Conservation (phyloP, 1,140 invertebrate species). For the Drosophila obscura region DNA sequence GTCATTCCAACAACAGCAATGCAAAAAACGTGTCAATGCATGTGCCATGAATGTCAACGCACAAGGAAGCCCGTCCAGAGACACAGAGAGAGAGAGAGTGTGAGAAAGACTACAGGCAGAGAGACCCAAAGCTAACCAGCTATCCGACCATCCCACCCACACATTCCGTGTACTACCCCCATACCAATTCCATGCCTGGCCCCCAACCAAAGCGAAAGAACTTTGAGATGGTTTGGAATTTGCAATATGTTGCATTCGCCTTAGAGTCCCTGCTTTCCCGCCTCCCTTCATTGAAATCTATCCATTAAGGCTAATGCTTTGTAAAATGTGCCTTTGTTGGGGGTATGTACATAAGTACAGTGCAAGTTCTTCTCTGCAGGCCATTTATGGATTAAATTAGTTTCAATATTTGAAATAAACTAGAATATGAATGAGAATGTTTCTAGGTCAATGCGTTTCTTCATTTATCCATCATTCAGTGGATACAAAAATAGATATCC, state of each 20-base stretch:
- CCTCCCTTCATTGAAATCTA: neutral
- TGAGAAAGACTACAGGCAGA: neutral
- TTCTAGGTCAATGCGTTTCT: neutral
- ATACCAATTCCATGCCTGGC: too few species aligned
- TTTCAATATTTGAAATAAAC: neutral
- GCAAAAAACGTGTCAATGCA: constrained; percentile 51
- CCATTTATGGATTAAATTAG: constrained; percentile 4
- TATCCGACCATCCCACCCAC: neutral
- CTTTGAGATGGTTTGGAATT: constrained; percentile 25
- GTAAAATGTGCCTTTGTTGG: too few species aligned
- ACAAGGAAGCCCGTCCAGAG: neutral
- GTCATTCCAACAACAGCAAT: constrained; percentile 30
- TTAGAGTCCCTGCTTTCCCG: neutral
- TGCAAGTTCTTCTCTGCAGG: too few species aligned
- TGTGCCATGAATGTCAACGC: constrained; percentile 54
- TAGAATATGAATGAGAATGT: neutral
- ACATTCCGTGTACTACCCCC: neutral
- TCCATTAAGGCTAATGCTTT: neutral
- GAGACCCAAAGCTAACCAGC: constrained; percentile 9
- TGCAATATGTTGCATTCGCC: constrained; percentile 17
- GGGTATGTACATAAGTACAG: too few species aligned
- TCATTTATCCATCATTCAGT: too few species aligned
- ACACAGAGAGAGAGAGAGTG: neutral
- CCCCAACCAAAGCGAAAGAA: neutral
- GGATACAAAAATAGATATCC: too few species aligned